Base-by-base conservation (phyloP, 2,888 invertebrate genomes). In the Plagiodera versicolora region DNA sequence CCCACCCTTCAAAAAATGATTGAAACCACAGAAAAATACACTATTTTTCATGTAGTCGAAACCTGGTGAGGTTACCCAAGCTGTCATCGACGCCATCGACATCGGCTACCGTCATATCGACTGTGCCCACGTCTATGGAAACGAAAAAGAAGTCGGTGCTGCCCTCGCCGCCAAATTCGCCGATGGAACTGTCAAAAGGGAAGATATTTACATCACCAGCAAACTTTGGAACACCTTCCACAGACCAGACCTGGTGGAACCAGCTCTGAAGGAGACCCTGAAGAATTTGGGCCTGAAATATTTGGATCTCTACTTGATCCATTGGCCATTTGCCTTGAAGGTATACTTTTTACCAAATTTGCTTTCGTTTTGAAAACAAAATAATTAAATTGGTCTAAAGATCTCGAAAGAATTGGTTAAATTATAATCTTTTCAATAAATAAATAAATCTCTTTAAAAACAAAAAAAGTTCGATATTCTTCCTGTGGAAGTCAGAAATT, bases 191-290 rank as follows among this genome's bases (percentile, higher is more conserved):
- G 84, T 92, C 0, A 89, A 86, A 69, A 83, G 92, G 4, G 87
- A 88, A 70, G 87, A 89, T 20, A 77, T 92, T 0, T 91, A 89
- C 77, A 83, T 91, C 65, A 71, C 71, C 55, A 90, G 90, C 57
- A 92, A 94, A 85, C 78, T 94, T 2, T 95, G 95, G 95, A 94
- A 95, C 81, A 94, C 93, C 0, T 92, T 87, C 79, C 96, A 97
- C 77, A 85, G 86, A 16, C 86, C 87, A 0, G 90, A 92, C 20
- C 45, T 73, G 58, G 79, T 80, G 2, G 78, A 78, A 28, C 73
- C 75, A 6, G 71, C 78, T 11, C 72, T 78, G 11, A 77, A 71
- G 64, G 71, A 78, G 1, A 84, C 85, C 0, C 71, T 86, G 60
- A 63, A 72, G 1, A 79, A 81, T 5, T 79, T 86, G 14, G 83